Conservation (phyloP, 2,113 vertebrate species). For the Martes martes region DNA sequence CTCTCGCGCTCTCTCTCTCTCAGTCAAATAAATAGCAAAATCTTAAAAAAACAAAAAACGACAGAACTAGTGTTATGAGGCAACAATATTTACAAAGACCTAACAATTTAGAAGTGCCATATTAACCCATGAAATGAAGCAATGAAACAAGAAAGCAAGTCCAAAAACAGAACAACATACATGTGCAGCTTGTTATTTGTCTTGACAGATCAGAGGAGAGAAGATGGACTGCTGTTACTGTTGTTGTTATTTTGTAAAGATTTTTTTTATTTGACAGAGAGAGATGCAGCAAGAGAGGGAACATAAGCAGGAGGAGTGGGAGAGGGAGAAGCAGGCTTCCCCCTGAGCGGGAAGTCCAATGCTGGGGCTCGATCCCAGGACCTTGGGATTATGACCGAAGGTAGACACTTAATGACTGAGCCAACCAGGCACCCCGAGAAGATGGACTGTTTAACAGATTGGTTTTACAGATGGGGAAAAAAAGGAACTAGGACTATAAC, state of each 20-base stretch:
- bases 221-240: neutral
- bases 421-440: neutral
- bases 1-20: too few species aligned
- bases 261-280: too few species aligned
- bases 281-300: too few species aligned
- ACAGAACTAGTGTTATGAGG: neutral
- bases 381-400: too few species aligned
- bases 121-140: neutral
- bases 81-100: neutral
- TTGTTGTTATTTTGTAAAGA: too few species aligned
- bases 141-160: neutral
- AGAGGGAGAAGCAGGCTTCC: too few species aligned
- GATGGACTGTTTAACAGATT: neutral
- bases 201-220: neutral
- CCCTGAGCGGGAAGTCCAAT: too few species aligned
- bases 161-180: neutral
- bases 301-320: too few species aligned
- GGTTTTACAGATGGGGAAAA: neutral
- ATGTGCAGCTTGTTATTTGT: neutral
- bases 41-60: neutral
- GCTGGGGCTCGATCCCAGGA: too few species aligned
- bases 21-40: neutral
- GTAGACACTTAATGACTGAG: too few species aligned
- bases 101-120: neutral
- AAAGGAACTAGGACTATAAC: neutral